These are phyloP conservation scores for Acrobeloides nanus DNA, from an alignment of 2,888 invertebrate species.

Conservation along the genomic window DNA sequence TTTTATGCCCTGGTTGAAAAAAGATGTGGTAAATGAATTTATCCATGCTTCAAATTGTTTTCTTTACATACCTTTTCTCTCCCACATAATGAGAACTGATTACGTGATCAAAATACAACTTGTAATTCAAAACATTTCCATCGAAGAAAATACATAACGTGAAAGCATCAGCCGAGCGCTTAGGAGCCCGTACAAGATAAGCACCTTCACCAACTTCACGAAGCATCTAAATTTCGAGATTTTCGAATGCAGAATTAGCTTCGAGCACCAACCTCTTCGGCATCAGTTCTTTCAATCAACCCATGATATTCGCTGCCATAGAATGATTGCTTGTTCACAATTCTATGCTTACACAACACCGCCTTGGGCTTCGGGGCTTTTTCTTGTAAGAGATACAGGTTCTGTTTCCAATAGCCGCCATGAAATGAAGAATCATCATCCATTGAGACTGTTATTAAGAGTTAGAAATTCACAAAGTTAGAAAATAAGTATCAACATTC, in stretches of 20 bases:
- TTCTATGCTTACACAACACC: conserved; percentile 25
- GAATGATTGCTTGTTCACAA: conserved; percentile 31
- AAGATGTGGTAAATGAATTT: background rate
- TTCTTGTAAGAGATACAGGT: conserved; percentile 41
- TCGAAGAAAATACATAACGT: conserved; percentile 73
- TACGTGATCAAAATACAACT: conserved; percentile 60
- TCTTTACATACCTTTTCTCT: conserved; percentile 60
- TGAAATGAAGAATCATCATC: too few species aligned
- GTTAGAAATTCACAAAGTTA: too few species aligned
- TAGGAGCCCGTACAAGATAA: conserved; percentile 76
- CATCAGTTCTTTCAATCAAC: conserved; percentile 71
- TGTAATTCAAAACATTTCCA: conserved; percentile 56
- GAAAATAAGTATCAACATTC: too few species aligned
- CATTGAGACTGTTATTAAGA: too few species aligned
- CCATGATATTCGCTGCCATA: conserved; percentile 67
- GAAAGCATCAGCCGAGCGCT: conserved; percentile 68
- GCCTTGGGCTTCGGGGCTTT: conserved; percentile 43
- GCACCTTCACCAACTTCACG: conserved; percentile 65
- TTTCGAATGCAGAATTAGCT: conserved; percentile 2
- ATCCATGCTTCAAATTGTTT: conserved; percentile 3
- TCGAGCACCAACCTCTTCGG: conserved; percentile 58
- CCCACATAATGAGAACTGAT: conserved; percentile 69
- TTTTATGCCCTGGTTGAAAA: too few species aligned
- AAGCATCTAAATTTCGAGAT: conserved; percentile 59
- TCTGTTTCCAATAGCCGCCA: conserved; percentile 29